Evolutionary conservation across 2,797 vertebrate species (phyloP), one percentile per base, ranked within the genome.

Genomic region (Myoxocephalus aenaeus): DNA sequence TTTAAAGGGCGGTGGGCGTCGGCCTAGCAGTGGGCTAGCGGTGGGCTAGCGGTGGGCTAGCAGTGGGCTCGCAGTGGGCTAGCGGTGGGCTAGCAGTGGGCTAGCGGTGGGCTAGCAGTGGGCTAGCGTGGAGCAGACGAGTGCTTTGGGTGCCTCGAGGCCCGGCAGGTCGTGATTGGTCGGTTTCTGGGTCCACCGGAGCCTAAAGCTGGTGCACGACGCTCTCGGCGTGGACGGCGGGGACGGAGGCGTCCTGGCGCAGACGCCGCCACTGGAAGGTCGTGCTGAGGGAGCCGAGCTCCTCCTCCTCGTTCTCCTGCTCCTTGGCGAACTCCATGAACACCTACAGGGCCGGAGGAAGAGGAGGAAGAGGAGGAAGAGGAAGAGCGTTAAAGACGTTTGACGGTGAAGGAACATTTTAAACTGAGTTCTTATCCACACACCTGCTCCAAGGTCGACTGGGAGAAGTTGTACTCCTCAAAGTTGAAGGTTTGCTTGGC

Each of bases 301-400:
- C 95, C 1, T 95, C 96, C 44, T 97, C 97, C 78, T 97, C 97
- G 38, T 94, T 96, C 86, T 99, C 97, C 90, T 99, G 98, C 89
- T 99, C 97, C 88, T 97, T 99, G 0, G 97, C 96, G 0, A 99
- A 97, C 86, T 99, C 97, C 93, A 99, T 95, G 67, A 99, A 99
- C 76, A 99, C 97, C 98, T 99, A n/a, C n/a, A n/a, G n/a, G n/a
- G n/a, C n/a, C n/a, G 77, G 14, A 44, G 2, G 0, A 4, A 22
- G 14, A 40, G 0, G 1, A 8, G n/a, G n/a, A n/a, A n/a, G n/a
- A n/a, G 2, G 5, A 51, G 18, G 3, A 8, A 34, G 42, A 22
- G n/a, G 17, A 5, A 1, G 64, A n/a, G 54, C 0, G 63, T 11
- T 5, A 22, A 0, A 63, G 42, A n/a, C 8, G 46, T 14, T n/a